Base-by-base conservation (phyloP, 2,797 vertebrate genomes). In the Enteromius viviparus region DNA sequence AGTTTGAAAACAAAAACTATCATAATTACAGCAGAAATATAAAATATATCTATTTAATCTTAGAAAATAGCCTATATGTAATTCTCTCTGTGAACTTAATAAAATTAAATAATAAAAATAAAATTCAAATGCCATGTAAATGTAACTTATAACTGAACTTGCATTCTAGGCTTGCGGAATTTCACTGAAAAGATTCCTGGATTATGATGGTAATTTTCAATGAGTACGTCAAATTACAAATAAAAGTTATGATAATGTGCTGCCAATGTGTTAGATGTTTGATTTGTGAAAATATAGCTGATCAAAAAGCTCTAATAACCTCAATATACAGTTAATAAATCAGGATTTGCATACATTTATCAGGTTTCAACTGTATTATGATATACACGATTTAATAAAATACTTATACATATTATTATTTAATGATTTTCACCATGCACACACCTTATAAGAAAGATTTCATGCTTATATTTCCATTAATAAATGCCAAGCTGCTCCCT, bases 401-500 rank as follows among this genome's bases (percentile, higher is more conserved):
- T 66, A 21, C 40, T 42, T 42, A 42, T 42, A 42, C n/a, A 14
- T 14, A 75, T 60, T 17, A 71, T 47, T 81, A 64, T 40, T 17
- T 32, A 51, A 29, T 75, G 5, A 21, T 65, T 49, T 81, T 72
- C 6, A 21, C 2, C 12, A 58, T 9, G 26, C 29, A 14, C 58
- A 11, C 55, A 47, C 29, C n/a, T 74, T 12, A 62, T 34, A 37
- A 40, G n/a, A 72, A 72, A 72, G 15, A 70, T 58, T 72, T 12
- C 34, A 7, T 47, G 29, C 8, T 47, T 29, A 53, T 53, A 53
- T 23, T 14, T 55, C 23, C 23, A 34, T 71, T 78, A 62, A 70
- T 37, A 78, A 78, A 66, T 65, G 29, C n/a, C 47, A 78, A 26
- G 49, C 29, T 65, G 42, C 10, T 21, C 40, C 40, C 74, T 84